These are phyloP conservation scores for Cryptotermes secundus DNA, from an alignment of 1,140 invertebrate genomes.

Conservation along the genomic window DNA sequence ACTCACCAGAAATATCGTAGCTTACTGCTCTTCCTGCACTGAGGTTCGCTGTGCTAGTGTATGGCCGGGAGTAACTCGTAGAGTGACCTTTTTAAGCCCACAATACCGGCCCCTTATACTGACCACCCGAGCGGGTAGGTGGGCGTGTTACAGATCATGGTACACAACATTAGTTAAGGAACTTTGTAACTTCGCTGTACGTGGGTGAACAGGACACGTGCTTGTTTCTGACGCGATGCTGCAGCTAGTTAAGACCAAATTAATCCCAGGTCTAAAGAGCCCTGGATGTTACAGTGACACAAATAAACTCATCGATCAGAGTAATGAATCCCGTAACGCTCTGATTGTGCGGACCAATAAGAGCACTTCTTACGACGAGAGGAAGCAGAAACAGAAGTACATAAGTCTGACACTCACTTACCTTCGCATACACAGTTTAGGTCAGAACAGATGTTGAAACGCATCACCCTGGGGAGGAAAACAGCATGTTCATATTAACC, in stretches of 20 bases:
- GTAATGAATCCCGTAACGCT: background rate
- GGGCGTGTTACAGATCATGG: background rate
- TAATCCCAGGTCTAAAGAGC: background rate
- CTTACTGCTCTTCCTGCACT: background rate
- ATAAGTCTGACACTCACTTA: too few species aligned
- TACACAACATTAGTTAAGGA: background rate
- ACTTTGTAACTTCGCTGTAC: background rate
- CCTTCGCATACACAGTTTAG: too few species aligned
- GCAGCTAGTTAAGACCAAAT: too few species aligned
- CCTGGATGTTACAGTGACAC: background rate
- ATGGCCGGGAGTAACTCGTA: background rate
- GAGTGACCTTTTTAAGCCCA: slow-evolving; percentile 5
- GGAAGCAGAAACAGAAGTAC: too few species aligned
- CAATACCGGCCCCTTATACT: background rate
- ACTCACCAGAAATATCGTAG: background rate
- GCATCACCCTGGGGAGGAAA: too few species aligned
- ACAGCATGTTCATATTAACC: too few species aligned
- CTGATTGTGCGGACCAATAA: background rate
- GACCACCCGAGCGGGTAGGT: background rate
- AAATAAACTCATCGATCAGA: background rate
- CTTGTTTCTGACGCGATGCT: background rate
- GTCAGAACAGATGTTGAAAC: too few species aligned
- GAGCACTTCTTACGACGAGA: too few species aligned
- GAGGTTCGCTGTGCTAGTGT: background rate
- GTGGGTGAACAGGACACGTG: background rate